Base-by-base conservation (phyloP, 1,140 invertebrate genomes). In the Homalodisca vitripennis region DNA sequence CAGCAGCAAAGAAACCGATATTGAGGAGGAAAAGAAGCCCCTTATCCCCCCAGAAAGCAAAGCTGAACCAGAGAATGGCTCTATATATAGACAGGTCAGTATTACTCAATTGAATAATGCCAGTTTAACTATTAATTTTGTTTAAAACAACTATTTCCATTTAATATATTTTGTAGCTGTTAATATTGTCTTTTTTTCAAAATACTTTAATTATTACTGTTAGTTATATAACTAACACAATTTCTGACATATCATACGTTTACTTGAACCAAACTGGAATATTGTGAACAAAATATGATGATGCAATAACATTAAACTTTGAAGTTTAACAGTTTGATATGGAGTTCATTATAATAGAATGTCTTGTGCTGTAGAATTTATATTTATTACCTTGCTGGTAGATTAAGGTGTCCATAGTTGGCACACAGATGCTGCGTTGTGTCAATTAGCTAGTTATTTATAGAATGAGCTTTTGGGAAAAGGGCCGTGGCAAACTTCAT, bases 41-140 rank as follows among this genome's bases (percentile, higher is more conserved):
- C 55, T 60, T 10, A 60, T 60, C 55, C 55, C 55, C 22, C 26
- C 55, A 27, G 55, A 60, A 26, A 30, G 29, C 22, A 60, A 60
- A 60, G 34, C 6, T 41, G n/a, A n/a, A n/a, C 55, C 55, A 26
- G 3, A 26, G n/a, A 24, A 60, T 22, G 55, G 29, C 48, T 51
- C 48, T 6, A 60, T 60, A 6, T 29, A 29, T 26, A 26, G 55
- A 60, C 55, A 60, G 26, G 55, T 60, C 12, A 27, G 14, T 60
- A 22, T 27, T 17, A 10, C 17, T 41, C 34, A 41, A 41, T 10
- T 41, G 6, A 10, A 17, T 41, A 10, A 17, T 17, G 6, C 6
- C 6, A 41, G 17, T 6, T 17, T 41, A 41, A 10, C 6, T 41
- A 41, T 6, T 41, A 10, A 41, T 6, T 41, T 6, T 41, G 6